Evolutionary conservation across 2,113 vertebrate genomes (phyloP).

Genomic region (Pterophyllum scalare): DNA sequence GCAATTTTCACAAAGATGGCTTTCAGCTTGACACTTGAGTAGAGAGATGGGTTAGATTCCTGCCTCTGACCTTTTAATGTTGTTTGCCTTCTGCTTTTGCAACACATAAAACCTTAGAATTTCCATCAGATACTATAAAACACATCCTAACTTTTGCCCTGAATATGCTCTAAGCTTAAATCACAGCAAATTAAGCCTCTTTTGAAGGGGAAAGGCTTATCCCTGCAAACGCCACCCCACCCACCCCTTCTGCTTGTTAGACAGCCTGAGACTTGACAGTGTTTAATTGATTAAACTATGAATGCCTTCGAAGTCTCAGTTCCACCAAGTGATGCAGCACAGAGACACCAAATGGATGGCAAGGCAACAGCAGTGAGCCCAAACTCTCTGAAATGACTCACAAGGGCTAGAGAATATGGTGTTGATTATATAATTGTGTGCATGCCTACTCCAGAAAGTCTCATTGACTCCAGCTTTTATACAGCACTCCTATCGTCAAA

Average conservation of each 20-base stretch:
- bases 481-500: constrained; percentile 46
- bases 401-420: constrained; percentile 58
- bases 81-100: constrained; percentile 47
- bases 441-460: constrained; percentile 57
- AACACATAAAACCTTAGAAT: constrained; percentile 34
- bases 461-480: constrained; percentile 59
- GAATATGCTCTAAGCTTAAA: constrained; percentile 52
- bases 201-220: constrained; percentile 55
- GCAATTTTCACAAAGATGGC: constrained; percentile 33
- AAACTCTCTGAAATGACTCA: constrained; percentile 50
- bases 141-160: constrained; percentile 42
- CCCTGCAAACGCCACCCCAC: constrained; percentile 5
- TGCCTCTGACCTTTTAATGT: constrained; percentile 36
- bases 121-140: constrained; percentile 52
- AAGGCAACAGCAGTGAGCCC: constrained; percentile 43
- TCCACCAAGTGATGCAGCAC: constrained; percentile 37
- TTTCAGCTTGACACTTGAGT: constrained; percentile 34
- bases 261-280: constrained; percentile 57
- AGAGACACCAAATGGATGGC: constrained; percentile 34
- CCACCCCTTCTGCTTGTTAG: constrained; percentile 46
- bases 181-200: constrained; percentile 67
- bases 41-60: constrained; percentile 51
- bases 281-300: constrained; percentile 68
- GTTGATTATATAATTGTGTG: constrained; percentile 70
- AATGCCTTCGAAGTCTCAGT: constrained; percentile 54